Conservation (phyloP, 2,113 vertebrate species). For the Hiodon tergisus region DNA sequence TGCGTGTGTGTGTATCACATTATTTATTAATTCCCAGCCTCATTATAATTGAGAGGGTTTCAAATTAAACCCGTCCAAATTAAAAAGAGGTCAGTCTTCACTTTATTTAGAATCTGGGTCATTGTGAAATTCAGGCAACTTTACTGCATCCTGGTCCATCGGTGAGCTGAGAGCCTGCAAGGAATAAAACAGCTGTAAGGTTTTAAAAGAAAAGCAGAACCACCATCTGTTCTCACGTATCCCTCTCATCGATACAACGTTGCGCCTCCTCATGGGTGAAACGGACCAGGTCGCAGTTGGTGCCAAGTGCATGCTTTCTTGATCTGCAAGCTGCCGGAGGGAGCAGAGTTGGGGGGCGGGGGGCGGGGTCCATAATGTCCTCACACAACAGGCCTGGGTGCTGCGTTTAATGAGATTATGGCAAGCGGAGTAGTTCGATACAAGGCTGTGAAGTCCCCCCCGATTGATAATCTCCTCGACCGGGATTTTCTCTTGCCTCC, state of each 20-base stretch:
- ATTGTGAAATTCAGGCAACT: conserved; percentile 41
- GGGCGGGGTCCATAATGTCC: not conserved
- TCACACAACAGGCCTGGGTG: conserved; percentile 17
- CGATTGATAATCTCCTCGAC: conserved; percentile 21
- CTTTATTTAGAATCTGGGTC: conserved; percentile 59
- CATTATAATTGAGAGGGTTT: conserved; percentile 58
- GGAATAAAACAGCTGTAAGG: not conserved
- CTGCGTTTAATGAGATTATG: conserved; percentile 40
- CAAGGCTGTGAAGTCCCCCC: conserved; percentile 31
- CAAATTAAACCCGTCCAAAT: conserved; percentile 62
- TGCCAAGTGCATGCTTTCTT: not conserved
- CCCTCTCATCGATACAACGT: not conserved
- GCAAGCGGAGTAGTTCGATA: conserved; percentile 35
- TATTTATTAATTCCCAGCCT: conserved; percentile 58
- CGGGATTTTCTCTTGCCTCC: not conserved
- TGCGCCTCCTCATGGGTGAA: not conserved
- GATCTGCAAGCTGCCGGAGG: not conserved
- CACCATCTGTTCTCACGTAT: not conserved
- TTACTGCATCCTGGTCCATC: conserved; percentile 16
- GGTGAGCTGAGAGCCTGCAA: not conserved
- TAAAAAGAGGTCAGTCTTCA: conserved; percentile 60
- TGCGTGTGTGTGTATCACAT: conserved; percentile 32
- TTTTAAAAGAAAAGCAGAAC: not conserved
- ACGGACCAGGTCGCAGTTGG: not conserved
- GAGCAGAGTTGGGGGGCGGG: not conserved